These are phyloP conservation scores for Heliothis peltigera DNA, from an alignment of 2,888 invertebrate genomes.

Conservation along the genomic window DNA sequence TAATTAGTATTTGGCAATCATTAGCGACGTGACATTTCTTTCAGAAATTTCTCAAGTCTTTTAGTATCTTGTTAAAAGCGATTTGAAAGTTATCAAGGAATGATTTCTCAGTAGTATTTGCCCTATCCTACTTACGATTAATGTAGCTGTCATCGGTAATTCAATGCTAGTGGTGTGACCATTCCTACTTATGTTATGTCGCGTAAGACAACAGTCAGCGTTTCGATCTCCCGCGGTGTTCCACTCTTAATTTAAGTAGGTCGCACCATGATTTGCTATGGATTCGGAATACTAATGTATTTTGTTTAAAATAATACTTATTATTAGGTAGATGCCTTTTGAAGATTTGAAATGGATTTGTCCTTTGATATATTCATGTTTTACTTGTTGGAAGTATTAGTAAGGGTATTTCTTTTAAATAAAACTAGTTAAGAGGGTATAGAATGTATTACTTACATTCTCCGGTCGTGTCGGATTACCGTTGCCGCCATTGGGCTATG, in stretches of 20 bases:
- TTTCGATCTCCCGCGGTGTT: slow-evolving; percentile 50
- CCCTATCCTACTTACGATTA: neutral
- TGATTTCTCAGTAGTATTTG: slow-evolving; percentile 18
- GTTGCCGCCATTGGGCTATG: too few species aligned
- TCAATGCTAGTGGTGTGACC: slow-evolving; percentile 18
- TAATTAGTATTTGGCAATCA: neutral
- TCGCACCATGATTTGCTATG: slow-evolving; percentile 26
- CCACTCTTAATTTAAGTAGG: slow-evolving; percentile 42
- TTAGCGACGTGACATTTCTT: neutral
- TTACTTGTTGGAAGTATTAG: too few species aligned
- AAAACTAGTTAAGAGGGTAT: too few species aligned
- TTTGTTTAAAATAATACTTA: slow-evolving; percentile 37
- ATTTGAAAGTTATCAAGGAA: slow-evolving; percentile 11
- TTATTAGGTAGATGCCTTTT: neutral
- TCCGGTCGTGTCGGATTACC: too few species aligned
- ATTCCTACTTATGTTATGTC: neutral
- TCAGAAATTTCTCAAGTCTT: neutral
- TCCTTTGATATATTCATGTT: neutral
- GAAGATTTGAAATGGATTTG: neutral
- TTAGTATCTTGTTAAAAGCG: neutral
- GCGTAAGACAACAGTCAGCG: slow-evolving; percentile 3
- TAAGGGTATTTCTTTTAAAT: too few species aligned
- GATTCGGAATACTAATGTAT: slow-evolving; percentile 35
- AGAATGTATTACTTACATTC: too few species aligned
- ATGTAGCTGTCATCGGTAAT: slow-evolving; percentile 34